Evolutionary conservation across 2,113 vertebrate genomes (phyloP).

Genomic region (Silurus glanis): DNA sequence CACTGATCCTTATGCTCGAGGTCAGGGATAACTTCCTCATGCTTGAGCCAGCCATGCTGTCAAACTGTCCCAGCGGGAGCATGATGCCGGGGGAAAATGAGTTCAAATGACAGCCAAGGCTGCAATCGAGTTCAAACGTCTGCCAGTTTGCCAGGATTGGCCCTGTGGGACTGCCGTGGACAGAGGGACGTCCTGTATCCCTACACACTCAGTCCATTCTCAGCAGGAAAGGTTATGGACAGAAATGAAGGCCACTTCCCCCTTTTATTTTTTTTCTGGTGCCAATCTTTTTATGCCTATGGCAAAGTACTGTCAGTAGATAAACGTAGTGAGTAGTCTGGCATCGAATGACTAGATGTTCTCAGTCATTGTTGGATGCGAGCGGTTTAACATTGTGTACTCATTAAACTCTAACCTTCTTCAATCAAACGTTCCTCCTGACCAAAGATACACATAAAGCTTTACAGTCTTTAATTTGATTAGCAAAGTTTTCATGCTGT

Average conservation of each 20-base stretch:
- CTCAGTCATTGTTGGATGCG: conserved; percentile 1
- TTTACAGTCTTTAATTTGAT: conserved; percentile 69
- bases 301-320: not conserved
- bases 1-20: conserved; percentile 18
- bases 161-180: conserved; percentile 30
- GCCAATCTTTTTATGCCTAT: conserved; percentile 10
- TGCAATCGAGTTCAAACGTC: not conserved
- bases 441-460: conserved; percentile 32
- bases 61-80: conserved; percentile 4
- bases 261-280: not conserved
- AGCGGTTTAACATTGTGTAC: conserved; percentile 12
- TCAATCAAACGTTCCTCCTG: conserved; percentile 30
- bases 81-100: not conserved
- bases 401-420: conserved; percentile 31
- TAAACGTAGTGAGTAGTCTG: not conserved
- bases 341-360: not conserved
- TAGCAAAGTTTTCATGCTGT: conserved; percentile 65
- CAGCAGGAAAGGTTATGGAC: conserved; percentile 1
- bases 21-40: conserved; percentile 23
- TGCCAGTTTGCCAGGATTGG: not conserved
- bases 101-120: conserved; percentile 24
- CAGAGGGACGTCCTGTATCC: not conserved
- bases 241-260: not conserved
- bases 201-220: conserved; percentile 5
- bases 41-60: conserved; percentile 1